Evolutionary conservation across 2,888 invertebrate genomes (phyloP), one percentile per base, ranked within the genome.

Genomic region (Syrphus vitripennis): DNA sequence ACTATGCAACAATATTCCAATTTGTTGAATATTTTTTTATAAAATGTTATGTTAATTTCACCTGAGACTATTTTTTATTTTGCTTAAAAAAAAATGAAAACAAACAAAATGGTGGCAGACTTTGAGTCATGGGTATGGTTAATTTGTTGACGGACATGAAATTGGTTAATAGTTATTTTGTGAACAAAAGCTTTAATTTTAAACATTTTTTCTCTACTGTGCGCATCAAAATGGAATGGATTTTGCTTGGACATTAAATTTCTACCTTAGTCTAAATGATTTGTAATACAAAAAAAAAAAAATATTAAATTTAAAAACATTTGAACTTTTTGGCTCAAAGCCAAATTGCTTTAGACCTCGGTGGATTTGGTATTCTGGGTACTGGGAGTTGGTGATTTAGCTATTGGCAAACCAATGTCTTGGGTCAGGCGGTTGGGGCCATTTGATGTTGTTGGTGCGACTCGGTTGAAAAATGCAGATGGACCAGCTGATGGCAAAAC

Each of bases 301-400:
- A 48, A 40, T 9, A 40, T n/a, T 24, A 24, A 67, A 48, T 34
- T 45, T 65, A 50, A 50, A 59, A n/a, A 31, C 37, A 12, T 82
- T 86, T 86, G 82, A 74, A 81, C 86, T 78, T 40, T 74, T 65
- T 74, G 63, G 78, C 72, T 76, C 42, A 65, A 26, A 34, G 55
- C 26, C 31, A 42, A 16, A 10, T 48, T 16, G 37, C 29, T 21
- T 90, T 91, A 93, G 78, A 93, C 93, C 89, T 93, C 93, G 6
- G 93, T 93, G 72, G 93, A 93, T 88, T 90, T 91, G 31, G 88
- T 89, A 63, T 90, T 89, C 87, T 91, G 91, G 79, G 90, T 88
- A 34, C 90, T 90, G 48, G 92, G 92, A 31, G 91, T 92, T 19
- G 93, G 93, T 55, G 93, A 91, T 45, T 90, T 91, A 45, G 92